Base-by-base conservation (phyloP, 1,140 invertebrate genomes). In the Leptopilina clavipes region DNA sequence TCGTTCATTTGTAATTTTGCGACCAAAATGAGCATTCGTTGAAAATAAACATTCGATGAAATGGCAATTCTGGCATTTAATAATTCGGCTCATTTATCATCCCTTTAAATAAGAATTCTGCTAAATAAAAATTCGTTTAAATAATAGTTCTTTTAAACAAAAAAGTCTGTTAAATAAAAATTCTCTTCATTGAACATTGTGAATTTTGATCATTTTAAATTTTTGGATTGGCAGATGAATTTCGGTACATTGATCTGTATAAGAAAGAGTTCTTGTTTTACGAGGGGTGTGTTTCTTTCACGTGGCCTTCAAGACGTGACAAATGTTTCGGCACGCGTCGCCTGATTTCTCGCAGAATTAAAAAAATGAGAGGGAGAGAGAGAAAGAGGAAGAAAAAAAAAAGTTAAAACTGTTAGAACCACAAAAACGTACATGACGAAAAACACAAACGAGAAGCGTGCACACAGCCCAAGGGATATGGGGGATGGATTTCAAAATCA, bases 271-370 rank as follows among this genome's bases (percentile, higher is more conserved):
- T 65, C 59, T 19, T 65, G 25, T 31, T 52, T 2, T 31, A 17
- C n/a, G 48, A 52, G 8, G 48, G 48, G 48, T 52, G 48, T 17
- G n/a, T 17, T 52, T 65, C 59, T 65, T 65, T 65, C 22, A 65
- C 59, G 22, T 65, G 59, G 25, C 12, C 59, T 65, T 65, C 59
- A 1, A 22, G 59, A 65, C 12, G 59, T 65, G 59, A 65, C 59
- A 65, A 65, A 65, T 65, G 59, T 65, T 65, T 65, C 59, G 59
- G 59, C 59, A 65, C 59, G 59, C 59, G 59, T 65, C 59, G 59
- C 59, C 25, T 22, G 59, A 65, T 31, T 65, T 65, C 59, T 65
- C 25, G 6, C 59, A 59, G 59, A 65, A 31, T 65, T 31, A 31
- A 40, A 40, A 40, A 40, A 40, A 40, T n/a, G n/a, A n/a, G n/a